These are phyloP conservation scores for Prorops nasuta DNA, from an alignment of 1,140 invertebrate species.

Conservation along the genomic window DNA sequence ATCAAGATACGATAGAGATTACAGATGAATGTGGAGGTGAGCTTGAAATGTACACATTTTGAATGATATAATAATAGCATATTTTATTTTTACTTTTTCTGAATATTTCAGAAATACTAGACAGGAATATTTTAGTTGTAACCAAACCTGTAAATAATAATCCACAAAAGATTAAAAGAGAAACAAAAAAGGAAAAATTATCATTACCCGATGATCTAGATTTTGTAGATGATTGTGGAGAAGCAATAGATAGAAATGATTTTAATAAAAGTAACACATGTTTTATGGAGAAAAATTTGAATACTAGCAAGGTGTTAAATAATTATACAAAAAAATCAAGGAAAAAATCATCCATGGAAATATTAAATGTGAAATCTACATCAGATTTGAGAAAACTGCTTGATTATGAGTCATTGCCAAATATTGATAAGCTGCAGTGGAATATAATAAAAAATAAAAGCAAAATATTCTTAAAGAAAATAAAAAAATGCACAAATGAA, in stretches of 20 bases:
- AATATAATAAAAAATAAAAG: constrained; percentile 33
- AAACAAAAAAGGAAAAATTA: constrained; percentile 1
- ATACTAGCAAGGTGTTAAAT: neutral
- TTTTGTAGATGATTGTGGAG: neutral
- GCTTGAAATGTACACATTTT: no score
- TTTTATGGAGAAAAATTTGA: constrained; percentile 7
- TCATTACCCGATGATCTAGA: neutral
- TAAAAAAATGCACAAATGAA: constrained; percentile 12
- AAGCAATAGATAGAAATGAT: neutral
- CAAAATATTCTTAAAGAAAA: constrained; percentile 23
- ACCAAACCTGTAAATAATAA: no score
- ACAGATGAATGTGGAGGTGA: no score
- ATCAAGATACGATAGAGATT: no score
- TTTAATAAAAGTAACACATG: neutral
- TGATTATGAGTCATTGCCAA: constrained; percentile 26
- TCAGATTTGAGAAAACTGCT: constrained; percentile 26
- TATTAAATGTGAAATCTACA: constrained; percentile 18
- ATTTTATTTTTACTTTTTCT: no score
- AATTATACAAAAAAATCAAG: no score
- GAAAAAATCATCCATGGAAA: neutral
- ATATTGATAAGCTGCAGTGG: constrained; percentile 36
- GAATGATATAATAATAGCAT: no score
- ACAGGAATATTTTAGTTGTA: no score
- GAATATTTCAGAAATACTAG: no score
- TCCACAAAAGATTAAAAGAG: neutral